Base-by-base conservation (phyloP, 2,113 vertebrate species). In the Scolopax mira region DNA sequence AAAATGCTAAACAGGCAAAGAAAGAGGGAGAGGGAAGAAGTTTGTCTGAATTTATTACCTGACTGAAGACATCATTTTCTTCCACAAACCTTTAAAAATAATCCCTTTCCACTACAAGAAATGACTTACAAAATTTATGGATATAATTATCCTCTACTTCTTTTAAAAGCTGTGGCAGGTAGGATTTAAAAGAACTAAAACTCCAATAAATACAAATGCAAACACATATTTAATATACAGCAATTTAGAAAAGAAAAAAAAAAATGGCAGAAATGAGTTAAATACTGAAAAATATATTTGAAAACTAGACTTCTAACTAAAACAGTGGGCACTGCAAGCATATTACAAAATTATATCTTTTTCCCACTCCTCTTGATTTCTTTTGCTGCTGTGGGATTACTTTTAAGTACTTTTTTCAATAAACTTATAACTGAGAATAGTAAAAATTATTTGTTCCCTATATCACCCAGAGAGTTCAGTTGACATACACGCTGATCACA, bases 1-100 rank as follows among this genome's bases (percentile, higher is more conserved):
- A 97, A 98, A 98, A 98, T 98, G 97, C 98, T 98, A 98, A 98
- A 95, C 85, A 98, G 98, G 91, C 86, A 37, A 74, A 96, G 96
- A 89, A 92, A 89, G 28, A 57, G 48, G 73, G 57, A 94, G 79
- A 62, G 37, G 54, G 62, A 88, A 93, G 91, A 97, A 97, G 80
- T 96, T 91, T 65, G 24, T 84, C 90, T 96, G 96, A 98, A 98
- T 97, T 98, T 96, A 97, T 97, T 97, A 98, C 90, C 94, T 96
- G 96, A 97, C 95, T 92, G 93, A 97, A 94, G 79, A 90, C 92
- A 96, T 85, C 41, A 82, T 80, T 93, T 94, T 80, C 83, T 61
- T 54, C 80, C 87, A 94, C 67, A 96, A 95, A 88, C 60, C 89
- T 90, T 93, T 81, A 93, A 91, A 96, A 92, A 73, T 78, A 94